phyloP scores from a whole-genome alignment of 2,888 invertebrate species.

The Nephrotoma flavescens region DNA sequence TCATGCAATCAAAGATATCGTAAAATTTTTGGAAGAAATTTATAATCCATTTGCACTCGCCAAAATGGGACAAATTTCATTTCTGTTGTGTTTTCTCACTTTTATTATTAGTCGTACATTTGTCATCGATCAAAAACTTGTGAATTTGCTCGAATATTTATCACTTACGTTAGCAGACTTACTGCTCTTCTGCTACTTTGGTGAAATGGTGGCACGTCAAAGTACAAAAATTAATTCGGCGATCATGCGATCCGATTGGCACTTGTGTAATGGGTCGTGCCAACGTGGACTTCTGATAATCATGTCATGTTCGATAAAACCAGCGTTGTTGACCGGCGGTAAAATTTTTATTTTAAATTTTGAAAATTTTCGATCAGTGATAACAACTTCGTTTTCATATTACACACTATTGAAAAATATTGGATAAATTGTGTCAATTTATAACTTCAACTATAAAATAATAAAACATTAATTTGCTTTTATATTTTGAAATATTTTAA shows the following conservation, averaged over 20 bases:
- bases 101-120: conserved; percentile 22
- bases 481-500: no score
- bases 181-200: conserved; percentile 24
- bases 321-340: conserved; percentile 21
- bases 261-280: conserved; percentile 17
- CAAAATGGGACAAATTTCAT: conserved; percentile 23
- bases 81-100: conserved; percentile 25
- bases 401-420: conserved; percentile 2
- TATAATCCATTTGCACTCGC: conserved; percentile 24
- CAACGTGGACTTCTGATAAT: conserved; percentile 20
- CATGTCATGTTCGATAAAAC: conserved; percentile 16
- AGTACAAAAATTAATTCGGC: conserved; percentile 23
- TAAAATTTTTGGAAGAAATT: conserved; percentile 22
- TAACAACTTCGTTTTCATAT: conserved; percentile 2
- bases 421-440: background rate
- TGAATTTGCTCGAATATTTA: conserved; percentile 22
- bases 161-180: conserved; percentile 21
- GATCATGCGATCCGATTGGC: conserved; percentile 22
- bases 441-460: no score
- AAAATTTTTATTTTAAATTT: conserved; percentile 22
- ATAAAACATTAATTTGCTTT: no score
- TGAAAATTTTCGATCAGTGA: conserved; percentile 16
- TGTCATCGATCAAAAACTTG: conserved; percentile 10
- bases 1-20: conserved; percentile 19
- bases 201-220: conserved; percentile 17